Evolutionary conservation across 2,888 invertebrate species (phyloP).

Genomic region (Pandemis corylana): DNA sequence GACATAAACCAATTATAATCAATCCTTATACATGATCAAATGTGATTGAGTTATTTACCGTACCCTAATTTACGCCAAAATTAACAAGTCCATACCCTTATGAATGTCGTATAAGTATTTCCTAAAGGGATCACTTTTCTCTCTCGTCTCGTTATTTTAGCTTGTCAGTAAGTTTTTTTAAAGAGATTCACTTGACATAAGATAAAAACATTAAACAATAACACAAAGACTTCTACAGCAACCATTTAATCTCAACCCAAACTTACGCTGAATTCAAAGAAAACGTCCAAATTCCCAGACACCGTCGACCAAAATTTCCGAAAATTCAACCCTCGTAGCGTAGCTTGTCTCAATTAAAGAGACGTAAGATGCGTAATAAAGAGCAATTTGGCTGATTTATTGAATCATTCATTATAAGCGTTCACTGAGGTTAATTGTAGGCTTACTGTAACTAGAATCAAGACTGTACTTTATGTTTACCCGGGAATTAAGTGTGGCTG

Average conservation of each 20-base stretch:
- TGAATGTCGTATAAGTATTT: no score
- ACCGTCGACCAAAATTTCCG: slow-evolving; percentile 53
- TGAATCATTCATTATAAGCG: slow-evolving; percentile 75
- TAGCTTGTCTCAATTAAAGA: slow-evolving; percentile 76
- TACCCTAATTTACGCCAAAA: no score
- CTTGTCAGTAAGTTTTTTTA: no score
- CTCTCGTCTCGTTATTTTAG: no score
- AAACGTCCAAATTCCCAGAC: slow-evolving; percentile 1
- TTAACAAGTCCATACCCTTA: no score
- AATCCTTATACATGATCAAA: no score
- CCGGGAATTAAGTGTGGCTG: slow-evolving; percentile 8
- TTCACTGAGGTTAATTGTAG: slow-evolving; percentile 71
- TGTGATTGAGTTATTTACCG: no score
- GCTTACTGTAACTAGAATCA: slow-evolving; percentile 60
- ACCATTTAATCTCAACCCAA: neutral
- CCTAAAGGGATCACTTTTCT: no score
- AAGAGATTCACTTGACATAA: no score
- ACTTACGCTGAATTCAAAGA: slow-evolving; percentile 2
- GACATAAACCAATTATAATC: no score
- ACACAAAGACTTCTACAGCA: neutral
- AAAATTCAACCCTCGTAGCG: slow-evolving; percentile 61
- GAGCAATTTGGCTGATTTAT: slow-evolving; percentile 79
- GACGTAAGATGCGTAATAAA: slow-evolving; percentile 81
- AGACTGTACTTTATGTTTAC: slow-evolving; percentile 27
- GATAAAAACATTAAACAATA: neutral